Evolutionary conservation across 2,888 invertebrate species (phyloP), one percentile per base, ranked within the genome.

Genomic region (Nemapogon koenigi): DNA sequence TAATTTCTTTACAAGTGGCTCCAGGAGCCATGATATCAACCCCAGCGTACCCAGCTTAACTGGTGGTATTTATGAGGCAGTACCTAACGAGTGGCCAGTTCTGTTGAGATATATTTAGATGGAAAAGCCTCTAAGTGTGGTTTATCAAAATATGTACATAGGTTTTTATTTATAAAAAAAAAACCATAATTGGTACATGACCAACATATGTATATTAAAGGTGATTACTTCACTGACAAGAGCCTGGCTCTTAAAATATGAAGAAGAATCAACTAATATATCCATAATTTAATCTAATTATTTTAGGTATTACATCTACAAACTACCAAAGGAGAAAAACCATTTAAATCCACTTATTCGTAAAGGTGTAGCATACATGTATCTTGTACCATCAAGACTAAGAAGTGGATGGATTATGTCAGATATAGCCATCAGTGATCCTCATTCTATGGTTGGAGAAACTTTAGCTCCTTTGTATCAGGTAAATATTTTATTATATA

Each of bases 261-360:
- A 14, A 14, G 10, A 30, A 17, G 8, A 16, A 32, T 17, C 10
- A 13, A 32, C 17, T 17, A 13, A 14, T 32, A 32, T 16, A n/a
- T 15, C 8, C 15, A 4, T 4, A 18, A 22, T 19, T 19, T 8
- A n/a, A n/a, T n/a, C n/a, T n/a, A n/a, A n/a, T n/a, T 39, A 42
- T 64, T 66, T 4, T 51, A 94, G 94, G 94, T 94, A 85, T 65
- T 87, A 91, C 48, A 68, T 88, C 16, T 94, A 94, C 63, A 94
- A 94, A 68, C 57, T 92, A 43, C 92, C 91, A 1, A 81, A 82
- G 49, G 78, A 85, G 50, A 78, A 80, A 37, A 62, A 80, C 42
- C 81, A 80, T 44, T 53, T 73, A 2, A 81, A 83, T 51, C 66
- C 76, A 1, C 51, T 82, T 13, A 71, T 84, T 39, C 73, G 73